These are phyloP conservation scores for Asbolus verrucosus DNA, from an alignment of 1,140 invertebrate species.

Conservation along the genomic window DNA sequence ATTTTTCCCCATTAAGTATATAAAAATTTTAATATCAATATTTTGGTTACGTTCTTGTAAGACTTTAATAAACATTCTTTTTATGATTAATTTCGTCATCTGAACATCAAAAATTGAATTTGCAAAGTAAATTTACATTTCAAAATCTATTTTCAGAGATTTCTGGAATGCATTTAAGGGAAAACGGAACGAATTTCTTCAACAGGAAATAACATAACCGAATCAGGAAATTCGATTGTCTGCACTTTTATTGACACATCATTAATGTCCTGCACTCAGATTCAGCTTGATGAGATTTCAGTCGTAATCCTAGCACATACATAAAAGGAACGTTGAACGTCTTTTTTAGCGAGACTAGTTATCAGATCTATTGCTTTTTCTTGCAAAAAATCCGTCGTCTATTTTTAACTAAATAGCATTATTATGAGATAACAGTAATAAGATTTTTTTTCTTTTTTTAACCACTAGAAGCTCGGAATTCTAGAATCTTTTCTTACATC, in stretches of 20 bases:
- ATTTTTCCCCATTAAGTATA: background rate
- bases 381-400: background rate
- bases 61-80: background rate
- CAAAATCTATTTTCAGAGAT: background rate
- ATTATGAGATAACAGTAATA: slow-evolving; percentile 2
- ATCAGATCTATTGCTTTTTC: background rate
- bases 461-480: too few relatives aligned
- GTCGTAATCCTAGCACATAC: background rate
- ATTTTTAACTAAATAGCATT: background rate
- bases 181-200: background rate
- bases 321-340: slow-evolving; percentile 4
- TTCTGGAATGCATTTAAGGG: too few relatives aligned
- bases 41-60: background rate
- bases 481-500: too few relatives aligned
- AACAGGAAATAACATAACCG: slow-evolving; percentile 2
- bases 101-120: background rate
- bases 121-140: background rate
- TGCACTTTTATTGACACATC: slow-evolving; percentile 25
- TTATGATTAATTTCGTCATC: background rate
- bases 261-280: slow-evolving; percentile 14
- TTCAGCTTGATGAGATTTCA: slow-evolving; percentile 18
- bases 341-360: background rate
- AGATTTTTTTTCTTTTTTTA: background rate
- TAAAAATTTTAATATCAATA: background rate
- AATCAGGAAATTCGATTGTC: slow-evolving; percentile 18